Evolutionary conservation across 2,888 invertebrate genomes (phyloP), one percentile per base, ranked within the genome.

Genomic region (Eretmocerus hayati): DNA sequence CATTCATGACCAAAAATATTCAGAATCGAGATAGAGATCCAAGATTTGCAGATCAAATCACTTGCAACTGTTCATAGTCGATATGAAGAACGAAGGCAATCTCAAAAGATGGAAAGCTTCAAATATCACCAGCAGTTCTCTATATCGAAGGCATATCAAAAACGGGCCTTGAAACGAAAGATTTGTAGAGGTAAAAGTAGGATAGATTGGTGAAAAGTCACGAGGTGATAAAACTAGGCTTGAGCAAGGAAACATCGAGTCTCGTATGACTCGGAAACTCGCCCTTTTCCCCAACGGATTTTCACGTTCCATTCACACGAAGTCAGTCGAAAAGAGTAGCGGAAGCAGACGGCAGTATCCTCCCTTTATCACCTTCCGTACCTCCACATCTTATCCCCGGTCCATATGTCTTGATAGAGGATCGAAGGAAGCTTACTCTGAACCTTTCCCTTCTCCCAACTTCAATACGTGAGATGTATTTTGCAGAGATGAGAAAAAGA

Each of bases 361-460:
- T 40, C 23, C 32, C 37, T 37, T 37, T 21, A 16, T 23, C 22
- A 32, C 35, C 30, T 47, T 21, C 42, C 41, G 42, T 47, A 47
- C 47, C 18, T 4, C 21, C 16, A n/a, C 37, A 30, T 30, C 47
- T 47, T 47, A 41, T 46, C 46, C 41, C 21, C 2, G 13, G 36
- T 32, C 23, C 40, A 46, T 46, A 35, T 38, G 2, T 40, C 32
- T 13, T 21, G 40, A 32, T 9, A 11, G 39, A n/a, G 31, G 31
- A 33, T 46, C 35, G 46, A 18, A 23, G 40, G 36, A 41, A 26
- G 26, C 26, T 26, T 26, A n/a, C 26, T 26, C 26, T 6, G 6
- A 9, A 26, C 26, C 11, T 26, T 26, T 26, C 8, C 26, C 11
- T 26, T 26, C 26, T 26, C 26, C 6, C n/a, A n/a, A n/a, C n/a